These are phyloP conservation scores for Enteromius argenteus DNA, from an alignment of 2,797 vertebrate genomes.

Conservation along the genomic window DNA sequence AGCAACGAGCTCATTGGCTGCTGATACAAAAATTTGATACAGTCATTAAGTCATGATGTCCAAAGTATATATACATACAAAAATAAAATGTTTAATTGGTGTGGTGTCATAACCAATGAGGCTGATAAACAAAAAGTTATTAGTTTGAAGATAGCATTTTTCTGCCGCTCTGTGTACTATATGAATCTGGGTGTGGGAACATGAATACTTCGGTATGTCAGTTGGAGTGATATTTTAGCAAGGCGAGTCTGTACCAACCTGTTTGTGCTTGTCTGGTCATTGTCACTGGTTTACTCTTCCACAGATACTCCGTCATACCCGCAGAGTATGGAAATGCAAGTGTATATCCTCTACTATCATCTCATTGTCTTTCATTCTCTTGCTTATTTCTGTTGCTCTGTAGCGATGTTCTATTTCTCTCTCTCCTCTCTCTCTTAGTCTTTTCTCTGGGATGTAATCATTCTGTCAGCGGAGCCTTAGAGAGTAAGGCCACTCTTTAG, in stretches of 20 bases:
- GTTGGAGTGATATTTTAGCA: not conserved
- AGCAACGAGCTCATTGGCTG: not conserved
- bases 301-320: not conserved
- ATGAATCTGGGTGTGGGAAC: not conserved
- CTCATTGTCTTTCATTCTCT: constrained; percentile 37
- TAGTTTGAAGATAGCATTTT: not conserved
- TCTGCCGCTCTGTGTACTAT: not conserved
- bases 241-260: not conserved
- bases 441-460: constrained; percentile 55
- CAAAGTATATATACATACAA: too few relatives aligned
- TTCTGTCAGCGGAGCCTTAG: constrained; percentile 49
- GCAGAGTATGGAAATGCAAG: constrained; percentile 7
- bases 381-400: constrained; percentile 11
- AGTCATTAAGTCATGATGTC: too few relatives aligned
- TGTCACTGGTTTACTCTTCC: not conserved
- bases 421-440: constrained; percentile 29
- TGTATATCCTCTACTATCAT: constrained; percentile 7
- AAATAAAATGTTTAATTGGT: too few relatives aligned
- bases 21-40: too few relatives aligned
- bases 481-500: constrained; percentile 53
- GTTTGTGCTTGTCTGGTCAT: constrained; percentile 16
- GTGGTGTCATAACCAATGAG: too few relatives aligned
- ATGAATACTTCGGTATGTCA: not conserved
- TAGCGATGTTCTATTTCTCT: not conserved
- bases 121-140: not conserved